A percentile compares a stretch with the other conserved stretches of the same genome.
These are phyloP conservation scores for Drosophila colorata DNA, from an alignment of 2,888 invertebrate genomes.

Conservation along the genomic window DNA sequence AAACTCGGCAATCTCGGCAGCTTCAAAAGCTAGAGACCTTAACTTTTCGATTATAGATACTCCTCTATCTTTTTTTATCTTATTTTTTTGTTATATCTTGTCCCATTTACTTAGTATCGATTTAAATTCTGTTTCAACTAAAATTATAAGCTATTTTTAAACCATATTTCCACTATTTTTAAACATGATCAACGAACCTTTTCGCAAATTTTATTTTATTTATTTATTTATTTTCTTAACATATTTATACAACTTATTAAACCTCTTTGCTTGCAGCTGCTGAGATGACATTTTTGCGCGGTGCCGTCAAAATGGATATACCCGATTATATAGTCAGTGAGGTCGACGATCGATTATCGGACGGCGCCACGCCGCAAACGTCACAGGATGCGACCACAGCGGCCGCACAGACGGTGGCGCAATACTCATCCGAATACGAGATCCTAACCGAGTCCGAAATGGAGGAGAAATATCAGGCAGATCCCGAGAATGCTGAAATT, in stretches of 20 bases:
- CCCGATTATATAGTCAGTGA: constrained; percentile 86
- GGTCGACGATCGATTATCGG: constrained; percentile 82
- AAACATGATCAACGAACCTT: too few species aligned
- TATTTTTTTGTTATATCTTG: too few species aligned
- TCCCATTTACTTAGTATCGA: too few species aligned
- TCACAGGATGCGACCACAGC: constrained; percentile 81
- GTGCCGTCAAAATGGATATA: constrained; percentile 87
- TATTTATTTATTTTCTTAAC: neutral
- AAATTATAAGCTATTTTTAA: too few species aligned
- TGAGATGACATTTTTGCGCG: constrained; percentile 85
- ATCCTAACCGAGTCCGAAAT: constrained; percentile 85
- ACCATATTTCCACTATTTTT: neutral
- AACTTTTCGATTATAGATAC: too few species aligned
- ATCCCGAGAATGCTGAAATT: constrained; percentile 83
- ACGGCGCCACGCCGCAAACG: constrained; percentile 81
- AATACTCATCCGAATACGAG: constrained; percentile 85
- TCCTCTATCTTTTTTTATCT: too few species aligned
- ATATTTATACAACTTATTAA: neutral
- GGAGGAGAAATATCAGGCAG: constrained; percentile 83
- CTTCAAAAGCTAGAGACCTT: too few species aligned
- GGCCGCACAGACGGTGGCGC: constrained; percentile 82
- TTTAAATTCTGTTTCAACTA: too few species aligned
- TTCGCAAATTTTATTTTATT: too few species aligned
- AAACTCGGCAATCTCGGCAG: too few species aligned
- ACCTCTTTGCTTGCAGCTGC: constrained; percentile 77